phyloP scores from a whole-genome alignment of 2,888 invertebrate species.

The Rutpela maculata region DNA sequence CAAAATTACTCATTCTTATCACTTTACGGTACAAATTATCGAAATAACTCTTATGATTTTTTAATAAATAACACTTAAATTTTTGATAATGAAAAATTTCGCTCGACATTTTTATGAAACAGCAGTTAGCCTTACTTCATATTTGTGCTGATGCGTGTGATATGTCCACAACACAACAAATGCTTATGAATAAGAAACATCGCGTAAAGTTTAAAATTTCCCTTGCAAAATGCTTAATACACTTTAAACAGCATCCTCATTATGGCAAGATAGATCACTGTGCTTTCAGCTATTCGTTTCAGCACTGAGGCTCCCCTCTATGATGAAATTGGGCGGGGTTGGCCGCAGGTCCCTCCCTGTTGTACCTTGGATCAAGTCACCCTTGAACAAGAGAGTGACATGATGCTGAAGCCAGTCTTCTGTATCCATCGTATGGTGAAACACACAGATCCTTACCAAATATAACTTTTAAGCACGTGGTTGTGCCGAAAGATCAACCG shows the following conservation, averaged over 20 bases:
- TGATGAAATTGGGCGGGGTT: conserved; percentile 53
- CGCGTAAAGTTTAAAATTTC: background rate
- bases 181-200: background rate
- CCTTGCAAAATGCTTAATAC: background rate
- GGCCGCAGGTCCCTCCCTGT: conserved; percentile 61
- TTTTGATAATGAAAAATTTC: background rate
- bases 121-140: background rate
- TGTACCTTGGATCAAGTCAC: conserved; percentile 72
- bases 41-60: conserved; percentile 17
- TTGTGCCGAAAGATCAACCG: conserved; percentile 67
- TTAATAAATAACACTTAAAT: conserved; percentile 8
- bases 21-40: conserved; percentile 28
- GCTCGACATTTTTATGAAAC: background rate
- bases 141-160: background rate
- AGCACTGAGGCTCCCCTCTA: conserved; percentile 41
- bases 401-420: conserved; percentile 73
- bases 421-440: conserved; percentile 72
- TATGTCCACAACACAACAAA: background rate
- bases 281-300: conserved; percentile 49
- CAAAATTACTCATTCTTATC: conserved; percentile 52
- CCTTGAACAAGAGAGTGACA: conserved; percentile 73
- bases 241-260: conserved; percentile 14
- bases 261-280: conserved; percentile 48
- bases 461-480: conserved; percentile 70
- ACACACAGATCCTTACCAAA: conserved; percentile 66